Percentiles rank a stretch among this genome's conserved stretches.
phyloP scores from a whole-genome alignment of 2,797 vertebrate genomes.

The Numenius phaeopus region DNA sequence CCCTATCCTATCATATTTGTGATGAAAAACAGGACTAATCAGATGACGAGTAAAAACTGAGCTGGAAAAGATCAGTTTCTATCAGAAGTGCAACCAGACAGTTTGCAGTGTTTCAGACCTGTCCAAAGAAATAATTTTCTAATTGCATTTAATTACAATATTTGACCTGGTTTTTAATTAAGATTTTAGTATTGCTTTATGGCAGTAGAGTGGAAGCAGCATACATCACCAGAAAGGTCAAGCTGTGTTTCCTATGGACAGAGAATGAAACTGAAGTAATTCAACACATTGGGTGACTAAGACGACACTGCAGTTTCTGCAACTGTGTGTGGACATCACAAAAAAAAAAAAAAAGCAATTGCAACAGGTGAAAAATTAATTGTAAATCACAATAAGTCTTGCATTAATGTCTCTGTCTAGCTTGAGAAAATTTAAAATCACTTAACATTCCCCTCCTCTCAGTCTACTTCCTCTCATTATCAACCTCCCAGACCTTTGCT shows the following conservation, averaged over 20 bases:
- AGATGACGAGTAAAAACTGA: neutral
- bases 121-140: neutral
- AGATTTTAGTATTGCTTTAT: neutral
- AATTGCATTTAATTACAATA: neutral
- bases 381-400: neutral
- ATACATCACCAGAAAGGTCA: neutral
- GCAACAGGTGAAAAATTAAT: neutral
- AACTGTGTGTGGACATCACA: fast-evolving
- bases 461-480: neutral
- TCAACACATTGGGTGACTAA: neutral
- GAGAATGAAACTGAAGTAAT: neutral
- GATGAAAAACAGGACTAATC: neutral
- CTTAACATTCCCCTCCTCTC: neutral
- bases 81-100: neutral
- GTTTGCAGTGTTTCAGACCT: neutral
- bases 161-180: neutral
- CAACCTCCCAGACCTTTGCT: neutral
- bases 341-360: neutral
- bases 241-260: neutral
- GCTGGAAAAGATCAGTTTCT: neutral
- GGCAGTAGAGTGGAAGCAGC: neutral
- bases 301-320: neutral
- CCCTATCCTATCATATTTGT: neutral
- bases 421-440: neutral
- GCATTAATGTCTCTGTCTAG: fast-evolving